Evolutionary conservation across 2,888 invertebrate genomes (phyloP).

Genomic region (Mimas tiliae): DNA sequence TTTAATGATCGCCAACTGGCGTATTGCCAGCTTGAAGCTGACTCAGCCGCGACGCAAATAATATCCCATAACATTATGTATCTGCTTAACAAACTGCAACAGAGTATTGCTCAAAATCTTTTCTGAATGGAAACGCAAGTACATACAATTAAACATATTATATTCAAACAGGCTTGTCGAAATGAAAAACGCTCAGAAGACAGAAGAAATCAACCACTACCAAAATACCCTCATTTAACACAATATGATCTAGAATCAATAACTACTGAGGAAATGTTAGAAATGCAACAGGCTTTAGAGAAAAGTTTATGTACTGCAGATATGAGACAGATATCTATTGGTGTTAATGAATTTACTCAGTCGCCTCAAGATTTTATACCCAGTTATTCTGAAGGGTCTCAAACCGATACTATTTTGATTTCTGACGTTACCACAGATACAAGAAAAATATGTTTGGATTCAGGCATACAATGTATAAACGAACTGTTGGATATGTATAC

Average conservation of each 20-base stretch:
- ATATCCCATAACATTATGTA: conserved; percentile 36
- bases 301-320: conserved; percentile 70
- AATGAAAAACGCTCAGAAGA: conserved; percentile 75
- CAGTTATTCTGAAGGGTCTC: conserved; percentile 71
- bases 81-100: background rate
- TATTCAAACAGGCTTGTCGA: conserved; percentile 80
- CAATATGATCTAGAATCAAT: conserved; percentile 57
- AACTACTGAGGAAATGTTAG: conserved; percentile 51
- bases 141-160: conserved; percentile 45
- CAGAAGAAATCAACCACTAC: conserved; percentile 54
- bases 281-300: conserved; percentile 76
- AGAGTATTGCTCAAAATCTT: conserved; percentile 8
- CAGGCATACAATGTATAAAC: conserved; percentile 64
- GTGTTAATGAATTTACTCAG: conserved; percentile 69
- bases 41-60: conserved; percentile 64
- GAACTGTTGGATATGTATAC: conserved; percentile 68
- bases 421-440: conserved; percentile 73
- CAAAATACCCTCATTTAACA: conserved; percentile 48
- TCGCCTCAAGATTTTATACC: conserved; percentile 67
- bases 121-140: background rate
- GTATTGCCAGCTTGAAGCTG: conserved; percentile 57
- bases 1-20: conserved; percentile 61
- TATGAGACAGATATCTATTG: conserved; percentile 64
- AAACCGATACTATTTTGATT: conserved; percentile 71
- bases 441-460: conserved; percentile 69